These are phyloP conservation scores for Cheilosia variabilis DNA, from an alignment of 2,888 invertebrate species.

Conservation along the genomic window DNA sequence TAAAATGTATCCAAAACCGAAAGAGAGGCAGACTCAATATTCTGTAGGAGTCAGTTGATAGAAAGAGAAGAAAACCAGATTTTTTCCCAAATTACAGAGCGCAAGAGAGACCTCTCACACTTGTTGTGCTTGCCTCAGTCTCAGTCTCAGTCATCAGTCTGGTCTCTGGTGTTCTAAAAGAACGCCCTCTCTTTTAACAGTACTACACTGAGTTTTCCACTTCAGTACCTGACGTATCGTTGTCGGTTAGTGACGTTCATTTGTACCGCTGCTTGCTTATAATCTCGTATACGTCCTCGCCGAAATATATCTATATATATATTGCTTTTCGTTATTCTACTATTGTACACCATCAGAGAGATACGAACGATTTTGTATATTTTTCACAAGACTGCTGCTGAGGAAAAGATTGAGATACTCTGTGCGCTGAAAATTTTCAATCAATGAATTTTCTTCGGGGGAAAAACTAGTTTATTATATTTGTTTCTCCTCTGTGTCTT, in stretches of 20 bases:
- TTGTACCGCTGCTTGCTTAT: conserved; percentile 31
- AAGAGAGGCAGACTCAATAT: conserved; percentile 45
- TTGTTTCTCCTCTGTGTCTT: conserved; percentile 1
- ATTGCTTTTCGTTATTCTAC: conserved; percentile 13
- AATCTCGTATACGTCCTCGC: conserved; percentile 48
- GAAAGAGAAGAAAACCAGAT: conserved; percentile 53
- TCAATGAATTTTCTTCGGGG: conserved; percentile 66
- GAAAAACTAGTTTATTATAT: conserved; percentile 62
- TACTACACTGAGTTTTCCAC: conserved; percentile 55
- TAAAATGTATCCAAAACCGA: conserved; percentile 51
- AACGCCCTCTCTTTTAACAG: conserved; percentile 71
- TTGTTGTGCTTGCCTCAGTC: conserved; percentile 32
- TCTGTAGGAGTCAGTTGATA: neutral
- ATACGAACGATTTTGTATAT: conserved; percentile 19
- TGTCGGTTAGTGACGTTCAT: conserved; percentile 64
- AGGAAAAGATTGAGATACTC: conserved; percentile 50
- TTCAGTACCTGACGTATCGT: conserved; percentile 70
- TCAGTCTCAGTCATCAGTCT: neutral
- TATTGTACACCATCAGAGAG: neutral
- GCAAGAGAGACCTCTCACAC: conserved; percentile 51
- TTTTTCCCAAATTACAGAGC: conserved; percentile 15
- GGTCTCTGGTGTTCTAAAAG: conserved; percentile 64
- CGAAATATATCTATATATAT: conserved; percentile 15
- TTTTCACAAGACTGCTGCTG: neutral
- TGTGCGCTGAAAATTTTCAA: conserved; percentile 49